Conservation (phyloP, 2,797 vertebrate species). For the Gymnoscopelus braueri region DNA sequence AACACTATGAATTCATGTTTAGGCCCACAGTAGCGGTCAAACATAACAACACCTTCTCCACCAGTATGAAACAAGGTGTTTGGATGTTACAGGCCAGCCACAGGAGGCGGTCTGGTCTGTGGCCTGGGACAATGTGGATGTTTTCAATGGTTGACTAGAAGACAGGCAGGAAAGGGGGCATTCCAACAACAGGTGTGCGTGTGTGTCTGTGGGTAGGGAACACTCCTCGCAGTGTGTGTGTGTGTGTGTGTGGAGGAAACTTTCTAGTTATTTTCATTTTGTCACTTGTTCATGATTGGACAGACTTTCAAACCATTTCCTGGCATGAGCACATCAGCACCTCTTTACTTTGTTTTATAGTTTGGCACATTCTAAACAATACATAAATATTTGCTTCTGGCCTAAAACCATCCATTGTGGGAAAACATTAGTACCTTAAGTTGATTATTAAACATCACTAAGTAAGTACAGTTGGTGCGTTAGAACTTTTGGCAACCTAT, state of each 20-base stretch:
- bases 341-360: not conserved
- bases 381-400: too few relatives aligned
- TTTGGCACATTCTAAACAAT: too few relatives aligned
- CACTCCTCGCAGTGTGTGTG: not conserved
- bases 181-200: constrained; percentile 27
- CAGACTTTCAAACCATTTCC: not conserved
- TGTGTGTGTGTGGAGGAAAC: not conserved
- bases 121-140: not conserved
- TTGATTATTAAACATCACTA: too few relatives aligned
- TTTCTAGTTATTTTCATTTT: not conserved
- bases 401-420: too few relatives aligned
- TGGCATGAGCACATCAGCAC: not conserved
- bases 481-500: too few relatives aligned
- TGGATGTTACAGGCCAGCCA: not conserved
- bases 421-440: too few relatives aligned
- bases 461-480: too few relatives aligned
- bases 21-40: too few relatives aligned
- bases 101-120: not conserved
- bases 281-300: not conserved
- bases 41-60: too few relatives aligned
- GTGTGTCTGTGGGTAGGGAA: not conserved
- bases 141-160: not conserved
- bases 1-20: too few relatives aligned
- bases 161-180: constrained; percentile 32
- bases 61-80: too few relatives aligned